These are phyloP conservation scores for Schrankia costaestrigalis DNA, from an alignment of 2,888 invertebrate species.

Conservation along the genomic window DNA sequence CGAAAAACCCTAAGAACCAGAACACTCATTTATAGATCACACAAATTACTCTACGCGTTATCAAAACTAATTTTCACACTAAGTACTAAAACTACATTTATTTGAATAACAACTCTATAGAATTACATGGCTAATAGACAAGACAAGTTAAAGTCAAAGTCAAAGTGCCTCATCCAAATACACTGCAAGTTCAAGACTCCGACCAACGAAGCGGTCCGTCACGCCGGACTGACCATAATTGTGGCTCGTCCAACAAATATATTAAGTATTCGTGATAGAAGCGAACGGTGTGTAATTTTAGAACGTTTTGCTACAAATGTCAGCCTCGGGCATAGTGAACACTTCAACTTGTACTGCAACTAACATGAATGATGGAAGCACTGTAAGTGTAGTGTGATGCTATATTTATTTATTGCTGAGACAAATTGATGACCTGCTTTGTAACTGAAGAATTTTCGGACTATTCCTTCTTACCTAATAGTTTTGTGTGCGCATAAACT, in stretches of 20 bases:
- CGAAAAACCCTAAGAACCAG: no score
- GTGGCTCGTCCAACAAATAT: conserved; percentile 61
- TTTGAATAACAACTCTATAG: no score
- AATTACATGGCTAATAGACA: no score
- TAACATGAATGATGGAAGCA: conserved; percentile 22
- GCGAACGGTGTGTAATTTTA: conserved; percentile 56
- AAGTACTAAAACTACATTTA: no score
- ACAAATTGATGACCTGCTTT: no score
- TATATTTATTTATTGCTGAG: conserved; percentile 5
- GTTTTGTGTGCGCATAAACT: no score
- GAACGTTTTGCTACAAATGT: conserved; percentile 51
- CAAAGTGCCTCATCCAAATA: conserved; percentile 34
- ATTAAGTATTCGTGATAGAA: conserved; percentile 65
- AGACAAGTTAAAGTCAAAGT: no score
- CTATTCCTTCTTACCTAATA: no score
- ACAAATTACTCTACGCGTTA: no score
- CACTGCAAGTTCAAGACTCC: conserved; percentile 35
- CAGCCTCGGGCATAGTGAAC: conserved; percentile 30
- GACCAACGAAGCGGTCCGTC: conserved; percentile 57
- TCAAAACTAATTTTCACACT: no score
- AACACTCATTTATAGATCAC: no score
- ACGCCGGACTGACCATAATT: conserved; percentile 60
- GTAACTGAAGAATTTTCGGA: no score
- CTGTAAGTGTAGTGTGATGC: conserved; percentile 8
- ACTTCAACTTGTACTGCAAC: conserved; percentile 26